Conservation (phyloP, 2,113 vertebrate genomes). For the Trematocara variabile region DNA sequence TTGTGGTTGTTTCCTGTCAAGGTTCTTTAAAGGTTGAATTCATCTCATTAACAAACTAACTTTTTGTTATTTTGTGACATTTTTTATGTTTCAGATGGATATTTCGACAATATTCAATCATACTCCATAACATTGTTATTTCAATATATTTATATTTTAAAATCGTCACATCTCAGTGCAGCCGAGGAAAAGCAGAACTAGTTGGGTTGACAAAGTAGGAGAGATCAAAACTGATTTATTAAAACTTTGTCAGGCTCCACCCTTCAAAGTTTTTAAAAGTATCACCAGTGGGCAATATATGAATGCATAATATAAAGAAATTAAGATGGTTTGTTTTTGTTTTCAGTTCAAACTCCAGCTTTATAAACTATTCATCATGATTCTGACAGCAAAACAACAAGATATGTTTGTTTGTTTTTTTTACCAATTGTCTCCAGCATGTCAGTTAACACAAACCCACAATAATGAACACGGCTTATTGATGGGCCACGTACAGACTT, state of each 20-base stretch:
- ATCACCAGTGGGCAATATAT: background rate
- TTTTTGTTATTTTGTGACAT: background rate
- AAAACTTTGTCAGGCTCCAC: background rate
- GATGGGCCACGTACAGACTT: background rate
- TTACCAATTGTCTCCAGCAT: background rate
- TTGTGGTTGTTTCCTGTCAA: background rate
- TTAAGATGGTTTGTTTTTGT: background rate
- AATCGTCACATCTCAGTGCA: background rate
- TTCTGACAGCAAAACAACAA: background rate
- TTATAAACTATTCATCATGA: background rate
- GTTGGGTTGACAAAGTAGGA: background rate
- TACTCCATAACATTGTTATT: background rate
- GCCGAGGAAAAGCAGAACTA: background rate
- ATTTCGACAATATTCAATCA: background rate
- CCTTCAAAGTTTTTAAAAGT: background rate
- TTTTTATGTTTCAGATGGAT: background rate
- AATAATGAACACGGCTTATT: background rate
- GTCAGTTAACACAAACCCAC: background rate
- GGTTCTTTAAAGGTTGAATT: background rate
- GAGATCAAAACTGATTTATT: background rate
- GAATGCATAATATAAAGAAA: background rate
- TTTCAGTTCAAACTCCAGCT: background rate
- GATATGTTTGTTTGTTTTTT: background rate
- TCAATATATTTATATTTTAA: background rate
- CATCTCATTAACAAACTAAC: background rate